These are phyloP conservation scores for Heliornis fulica DNA, from an alignment of 2,113 vertebrate genomes.

Conservation along the genomic window DNA sequence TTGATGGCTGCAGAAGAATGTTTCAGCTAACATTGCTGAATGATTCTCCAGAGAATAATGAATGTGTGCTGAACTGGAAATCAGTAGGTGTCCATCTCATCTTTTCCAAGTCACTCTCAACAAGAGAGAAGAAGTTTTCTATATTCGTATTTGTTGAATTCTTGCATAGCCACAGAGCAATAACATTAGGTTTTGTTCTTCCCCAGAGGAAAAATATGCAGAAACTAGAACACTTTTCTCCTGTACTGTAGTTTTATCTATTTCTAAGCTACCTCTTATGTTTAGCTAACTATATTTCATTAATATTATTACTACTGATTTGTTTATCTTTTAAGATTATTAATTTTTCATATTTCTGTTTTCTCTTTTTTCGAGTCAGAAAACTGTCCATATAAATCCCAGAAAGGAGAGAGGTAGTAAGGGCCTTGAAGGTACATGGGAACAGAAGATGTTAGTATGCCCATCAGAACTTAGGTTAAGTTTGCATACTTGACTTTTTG, in stretches of 20 bases:
- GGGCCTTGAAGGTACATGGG: background rate
- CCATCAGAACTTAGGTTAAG: rapidly evolving
- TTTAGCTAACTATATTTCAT: background rate
- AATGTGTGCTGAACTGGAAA: background rate
- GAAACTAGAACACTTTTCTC: background rate
- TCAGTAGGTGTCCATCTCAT: background rate
- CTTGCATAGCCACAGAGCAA: background rate
- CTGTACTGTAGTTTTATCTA: background rate
- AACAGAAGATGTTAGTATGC: background rate
- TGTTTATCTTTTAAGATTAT: background rate
- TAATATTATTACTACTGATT: background rate
- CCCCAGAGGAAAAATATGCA: background rate
- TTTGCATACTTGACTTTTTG: background rate
- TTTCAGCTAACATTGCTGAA: background rate
- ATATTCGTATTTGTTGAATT: background rate
- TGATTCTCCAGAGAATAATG: background rate
- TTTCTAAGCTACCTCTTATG: background rate
- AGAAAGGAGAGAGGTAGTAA: background rate
- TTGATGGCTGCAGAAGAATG: background rate
- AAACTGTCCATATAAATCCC: background rate
- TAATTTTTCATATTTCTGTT: background rate
- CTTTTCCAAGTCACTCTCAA: background rate
- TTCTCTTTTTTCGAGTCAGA: background rate
- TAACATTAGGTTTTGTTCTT: background rate
- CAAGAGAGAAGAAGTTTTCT: background rate